These are phyloP conservation scores for Drosophila siamana DNA, from an alignment of 2,888 invertebrate species.

Conservation along the genomic window DNA sequence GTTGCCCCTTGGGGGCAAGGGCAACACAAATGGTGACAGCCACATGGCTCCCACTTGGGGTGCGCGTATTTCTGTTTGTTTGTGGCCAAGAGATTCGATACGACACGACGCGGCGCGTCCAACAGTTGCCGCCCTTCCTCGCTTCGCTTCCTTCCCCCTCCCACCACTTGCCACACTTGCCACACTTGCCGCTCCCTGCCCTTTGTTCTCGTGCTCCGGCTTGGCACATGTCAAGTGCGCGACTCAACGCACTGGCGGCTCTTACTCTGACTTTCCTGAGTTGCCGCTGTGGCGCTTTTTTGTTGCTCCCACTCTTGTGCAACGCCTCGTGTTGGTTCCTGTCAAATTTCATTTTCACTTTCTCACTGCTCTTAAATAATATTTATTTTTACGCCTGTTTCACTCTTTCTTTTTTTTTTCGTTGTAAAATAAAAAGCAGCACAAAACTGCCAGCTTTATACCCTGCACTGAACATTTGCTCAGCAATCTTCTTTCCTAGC, in stretches of 20 bases:
- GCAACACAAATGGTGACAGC: constrained; percentile 50
- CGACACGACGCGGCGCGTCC: background rate
- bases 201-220: too few species aligned
- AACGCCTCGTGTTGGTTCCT: constrained; percentile 45
- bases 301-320: background rate
- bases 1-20: constrained; percentile 11
- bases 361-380: constrained; percentile 55
- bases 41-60: constrained; percentile 44
- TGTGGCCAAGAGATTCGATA: constrained; percentile 33
- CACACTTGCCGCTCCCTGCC: background rate
- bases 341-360: constrained; percentile 64
- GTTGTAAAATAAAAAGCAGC: background rate
- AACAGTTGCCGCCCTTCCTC: background rate
- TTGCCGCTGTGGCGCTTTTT: too few species aligned
- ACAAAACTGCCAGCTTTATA: constrained; percentile 5
- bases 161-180: background rate
- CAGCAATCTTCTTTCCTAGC: too few species aligned
- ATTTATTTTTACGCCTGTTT: constrained; percentile 50
- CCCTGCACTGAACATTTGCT: background rate
- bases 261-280: background rate
- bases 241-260: constrained; percentile 6
- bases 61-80: constrained; percentile 14
- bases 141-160: too few species aligned
- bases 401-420: too few species aligned
- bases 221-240: constrained; percentile 34